Percentiles rank a stretch among this genome's conserved stretches.
Conservation (phyloP, 2,888 invertebrate species). For the Eilema griseolum region DNA sequence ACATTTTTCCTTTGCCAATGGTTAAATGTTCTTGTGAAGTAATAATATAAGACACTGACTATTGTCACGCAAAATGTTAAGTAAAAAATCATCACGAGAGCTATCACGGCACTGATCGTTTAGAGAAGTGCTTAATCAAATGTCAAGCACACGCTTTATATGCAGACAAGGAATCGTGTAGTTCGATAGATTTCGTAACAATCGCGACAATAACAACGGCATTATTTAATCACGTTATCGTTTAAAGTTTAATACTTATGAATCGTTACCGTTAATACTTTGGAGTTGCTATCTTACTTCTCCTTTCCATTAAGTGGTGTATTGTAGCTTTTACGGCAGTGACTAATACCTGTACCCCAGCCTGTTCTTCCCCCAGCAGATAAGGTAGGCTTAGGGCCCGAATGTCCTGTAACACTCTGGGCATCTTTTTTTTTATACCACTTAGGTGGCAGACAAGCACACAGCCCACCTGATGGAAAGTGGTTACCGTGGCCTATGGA, state of each 20-base stretch:
- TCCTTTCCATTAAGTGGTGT: too few relatives aligned
- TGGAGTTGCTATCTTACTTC: too few relatives aligned
- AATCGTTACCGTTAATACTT: not conserved
- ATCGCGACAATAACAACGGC: not conserved
- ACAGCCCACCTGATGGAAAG: too few relatives aligned
- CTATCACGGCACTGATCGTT: slow-evolving; percentile 5
- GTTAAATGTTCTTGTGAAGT: slow-evolving; percentile 41
- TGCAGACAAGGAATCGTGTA: not conserved
- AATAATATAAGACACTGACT: slow-evolving; percentile 32
- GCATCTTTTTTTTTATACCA: too few relatives aligned
- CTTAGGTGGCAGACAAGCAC: too few relatives aligned
- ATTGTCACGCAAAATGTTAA: slow-evolving; percentile 21
- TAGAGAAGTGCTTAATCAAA: not conserved
- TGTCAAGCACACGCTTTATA: not conserved
- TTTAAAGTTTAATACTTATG: not conserved
- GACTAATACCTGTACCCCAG: too few relatives aligned
- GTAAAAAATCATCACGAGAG: slow-evolving; percentile 28
- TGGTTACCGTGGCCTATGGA: too few relatives aligned
- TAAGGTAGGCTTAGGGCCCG: too few relatives aligned
- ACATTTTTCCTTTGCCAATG: slow-evolving; percentile 56
- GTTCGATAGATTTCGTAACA: not conserved
- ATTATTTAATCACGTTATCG: slow-evolving; percentile 1
- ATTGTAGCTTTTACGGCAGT: too few relatives aligned
- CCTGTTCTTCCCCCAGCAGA: too few relatives aligned
- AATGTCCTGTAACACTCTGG: too few relatives aligned